phyloP scores from a whole-genome alignment of 2,888 invertebrate species.

The Athalia cordata region DNA sequence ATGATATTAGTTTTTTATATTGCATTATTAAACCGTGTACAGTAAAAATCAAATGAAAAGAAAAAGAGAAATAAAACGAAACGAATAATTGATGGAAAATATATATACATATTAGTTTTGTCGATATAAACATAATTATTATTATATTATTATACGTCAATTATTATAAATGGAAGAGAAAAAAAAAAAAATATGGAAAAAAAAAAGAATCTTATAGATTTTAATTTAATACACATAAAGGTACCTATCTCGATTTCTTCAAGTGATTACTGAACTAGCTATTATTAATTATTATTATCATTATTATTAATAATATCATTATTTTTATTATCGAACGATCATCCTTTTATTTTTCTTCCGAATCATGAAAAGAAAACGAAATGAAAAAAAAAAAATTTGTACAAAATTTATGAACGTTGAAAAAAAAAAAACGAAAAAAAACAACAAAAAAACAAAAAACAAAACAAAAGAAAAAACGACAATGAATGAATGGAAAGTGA shows the following conservation, averaged over 20 bases:
- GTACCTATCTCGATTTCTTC: too few relatives aligned
- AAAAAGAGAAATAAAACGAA: slow-evolving; percentile 1
- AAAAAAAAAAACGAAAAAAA: not conserved
- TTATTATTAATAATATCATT: not conserved
- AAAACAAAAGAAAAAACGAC: not conserved
- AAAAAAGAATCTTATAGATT: slow-evolving; percentile 19
- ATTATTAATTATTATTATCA: too few relatives aligned
- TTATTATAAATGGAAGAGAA: not conserved
- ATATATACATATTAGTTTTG: too few relatives aligned
- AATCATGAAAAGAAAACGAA: not conserved
- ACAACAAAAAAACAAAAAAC: not conserved
- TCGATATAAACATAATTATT: too few relatives aligned
- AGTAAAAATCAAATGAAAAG: not conserved
- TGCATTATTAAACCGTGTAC: not conserved
- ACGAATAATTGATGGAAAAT: too few relatives aligned
- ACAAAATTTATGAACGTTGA: slow-evolving; percentile 55
- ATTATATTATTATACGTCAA: not conserved
- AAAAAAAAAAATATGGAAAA: not conserved
- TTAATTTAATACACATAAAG: slow-evolving; percentile 10
- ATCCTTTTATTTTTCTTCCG: slow-evolving; percentile 11
- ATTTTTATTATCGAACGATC: slow-evolving; percentile 7
- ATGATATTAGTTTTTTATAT: not conserved
- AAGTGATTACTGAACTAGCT: too few relatives aligned
- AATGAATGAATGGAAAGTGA: not conserved
- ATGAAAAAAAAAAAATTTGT: slow-evolving; percentile 55